Conservation (phyloP, 1,140 invertebrate genomes). For the Parapsyche elsis region DNA sequence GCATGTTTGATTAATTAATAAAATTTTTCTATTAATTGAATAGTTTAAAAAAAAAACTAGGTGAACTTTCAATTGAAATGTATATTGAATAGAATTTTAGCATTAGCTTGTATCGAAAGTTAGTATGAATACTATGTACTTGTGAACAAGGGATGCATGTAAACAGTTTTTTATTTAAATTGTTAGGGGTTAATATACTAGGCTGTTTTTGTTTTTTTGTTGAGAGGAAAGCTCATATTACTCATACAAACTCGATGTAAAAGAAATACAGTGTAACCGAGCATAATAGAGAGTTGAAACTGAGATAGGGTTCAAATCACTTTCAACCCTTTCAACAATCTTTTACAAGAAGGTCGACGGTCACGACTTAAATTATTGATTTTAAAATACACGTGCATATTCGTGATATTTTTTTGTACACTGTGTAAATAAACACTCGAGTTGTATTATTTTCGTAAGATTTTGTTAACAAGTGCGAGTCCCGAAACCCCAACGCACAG, state of each 20-base stretch:
- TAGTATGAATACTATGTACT: too few species aligned
- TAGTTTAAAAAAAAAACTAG: too few species aligned
- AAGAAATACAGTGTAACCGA: background rate
- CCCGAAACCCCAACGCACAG: background rate
- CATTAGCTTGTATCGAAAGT: too few species aligned
- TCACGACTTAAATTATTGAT: background rate
- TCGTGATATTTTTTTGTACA: background rate
- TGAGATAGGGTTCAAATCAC: constrained; percentile 3
- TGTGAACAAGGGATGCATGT: too few species aligned
- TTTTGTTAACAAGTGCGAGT: constrained; percentile 20
- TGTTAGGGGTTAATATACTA: too few species aligned
- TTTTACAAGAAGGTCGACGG: background rate
- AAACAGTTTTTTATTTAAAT: too few species aligned
- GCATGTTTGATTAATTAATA: too few species aligned
- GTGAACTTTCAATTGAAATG: too few species aligned
- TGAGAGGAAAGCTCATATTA: too few species aligned
- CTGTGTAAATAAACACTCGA: background rate
- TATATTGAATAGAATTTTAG: too few species aligned
- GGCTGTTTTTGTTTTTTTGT: too few species aligned
- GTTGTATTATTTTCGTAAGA: constrained; percentile 7
- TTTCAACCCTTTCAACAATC: background rate
- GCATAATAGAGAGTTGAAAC: background rate
- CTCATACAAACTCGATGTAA: background rate
- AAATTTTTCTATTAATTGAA: too few species aligned
- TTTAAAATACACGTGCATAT: background rate